Evolutionary conservation across 2,113 vertebrate genomes (phyloP), one percentile per base, ranked within the genome.

Genomic region (Nerophis ophidion): DNA sequence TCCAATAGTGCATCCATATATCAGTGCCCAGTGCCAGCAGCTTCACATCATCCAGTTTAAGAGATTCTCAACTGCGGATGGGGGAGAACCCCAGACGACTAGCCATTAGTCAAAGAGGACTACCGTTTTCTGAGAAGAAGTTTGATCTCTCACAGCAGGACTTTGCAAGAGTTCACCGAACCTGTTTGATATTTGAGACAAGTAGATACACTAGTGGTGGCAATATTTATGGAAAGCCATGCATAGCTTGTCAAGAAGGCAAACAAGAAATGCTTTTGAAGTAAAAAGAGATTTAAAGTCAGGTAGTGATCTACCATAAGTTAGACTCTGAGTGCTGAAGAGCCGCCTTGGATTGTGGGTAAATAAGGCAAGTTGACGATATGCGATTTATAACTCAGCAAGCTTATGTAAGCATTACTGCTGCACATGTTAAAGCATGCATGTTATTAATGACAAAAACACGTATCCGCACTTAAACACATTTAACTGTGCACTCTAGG

Each of bases 151-250:
- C 64, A 57, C 66, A 49, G 49, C 55, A 46, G 57, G 65, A 61
- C 48, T 47, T 26, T 33, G n/a, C 26, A 46, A 74, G 52, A 53
- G 53, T 59, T 71, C 52, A 67, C 38, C 58, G 44, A 48, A 48
- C 12, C 16, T 1, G 8, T 78, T 75, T 82, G 66, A 78, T 74
- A 80, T 79, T 68, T 66, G 61, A 81, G 61, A 82, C 65, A 44
- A 64, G 74, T 16, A 71, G 76, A 71, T 60, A 67, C 47, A 40
- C 57, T 68, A 60, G 57, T 48, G 45, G 67, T 70, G 80, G 48
- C 55, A 63, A 72, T 53, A 60, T 50, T 73, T 59, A 68, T 47
- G 52, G 51, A 16, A 14, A 16, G 56, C 45, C 61, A 57, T 46
- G 26, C 36, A 55, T 9, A 63, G 53, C 8, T 15, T 75, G 57